These are phyloP conservation scores for Triplophysa yarkandensis DNA, from an alignment of 2,797 vertebrate genomes.

Conservation along the genomic window DNA sequence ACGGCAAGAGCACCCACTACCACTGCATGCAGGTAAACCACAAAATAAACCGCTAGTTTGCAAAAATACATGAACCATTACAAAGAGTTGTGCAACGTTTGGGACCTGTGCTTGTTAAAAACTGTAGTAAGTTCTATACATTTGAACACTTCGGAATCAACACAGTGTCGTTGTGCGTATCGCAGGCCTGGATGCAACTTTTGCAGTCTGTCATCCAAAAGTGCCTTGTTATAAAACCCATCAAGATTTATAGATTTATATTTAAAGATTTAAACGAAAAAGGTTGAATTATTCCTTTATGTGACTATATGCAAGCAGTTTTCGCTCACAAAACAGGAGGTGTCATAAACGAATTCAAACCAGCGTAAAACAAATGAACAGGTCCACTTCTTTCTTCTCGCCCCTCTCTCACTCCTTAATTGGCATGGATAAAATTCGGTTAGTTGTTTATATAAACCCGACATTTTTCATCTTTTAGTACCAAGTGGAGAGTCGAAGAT, in stretches of 20 bases:
- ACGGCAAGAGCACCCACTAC: constrained; percentile 99
- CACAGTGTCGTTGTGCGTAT: background rate
- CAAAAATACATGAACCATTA: constrained; percentile 26
- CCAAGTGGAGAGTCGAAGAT: constrained; percentile 88
- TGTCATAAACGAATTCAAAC: constrained; percentile 73
- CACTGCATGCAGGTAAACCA: constrained; percentile 98
- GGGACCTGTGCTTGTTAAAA: constrained; percentile 6
- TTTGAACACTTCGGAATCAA: too few species aligned
- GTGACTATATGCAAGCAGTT: constrained; percentile 67
- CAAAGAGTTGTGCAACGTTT: constrained; percentile 29
- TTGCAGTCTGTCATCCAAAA: too few species aligned
- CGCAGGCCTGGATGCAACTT: background rate
- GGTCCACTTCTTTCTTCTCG: constrained; percentile 59
- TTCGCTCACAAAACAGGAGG: constrained; percentile 70
- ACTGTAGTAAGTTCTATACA: background rate
- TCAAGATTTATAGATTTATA: too few species aligned
- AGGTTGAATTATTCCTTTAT: constrained; percentile 70
- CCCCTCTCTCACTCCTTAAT: constrained; percentile 91
- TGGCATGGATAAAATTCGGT: constrained; percentile 93
- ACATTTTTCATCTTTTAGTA: constrained; percentile 99
- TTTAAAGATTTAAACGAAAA: too few species aligned
- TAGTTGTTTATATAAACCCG: constrained; percentile 94
- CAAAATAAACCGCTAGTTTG: background rate
- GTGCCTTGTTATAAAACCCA: too few species aligned
- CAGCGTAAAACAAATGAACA: constrained; percentile 69